Evolutionary conservation across 2,797 vertebrate genomes (phyloP).

Genomic region (Aeoliscus strigatus): DNA sequence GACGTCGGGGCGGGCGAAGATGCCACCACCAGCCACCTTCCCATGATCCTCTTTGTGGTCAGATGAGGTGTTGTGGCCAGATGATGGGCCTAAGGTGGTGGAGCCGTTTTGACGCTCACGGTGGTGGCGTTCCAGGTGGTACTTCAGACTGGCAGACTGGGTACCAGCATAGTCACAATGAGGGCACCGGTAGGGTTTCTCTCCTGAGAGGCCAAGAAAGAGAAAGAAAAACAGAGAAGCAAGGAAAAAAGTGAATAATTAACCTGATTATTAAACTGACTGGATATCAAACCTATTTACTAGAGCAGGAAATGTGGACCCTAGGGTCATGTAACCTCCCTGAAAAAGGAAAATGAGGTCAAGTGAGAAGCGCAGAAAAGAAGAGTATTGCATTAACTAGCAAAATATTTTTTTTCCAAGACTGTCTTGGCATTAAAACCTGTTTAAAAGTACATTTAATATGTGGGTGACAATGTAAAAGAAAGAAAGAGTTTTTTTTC

Average conservation of each 20-base stretch:
- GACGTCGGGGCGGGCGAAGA: slow-evolving; percentile 93
- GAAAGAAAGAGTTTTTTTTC: too few species aligned
- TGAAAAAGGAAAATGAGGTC: slow-evolving; percentile 70
- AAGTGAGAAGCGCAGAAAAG: slow-evolving; percentile 56
- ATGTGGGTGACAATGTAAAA: too few species aligned
- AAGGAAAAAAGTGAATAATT: slow-evolving; percentile 68
- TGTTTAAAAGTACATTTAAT: too few species aligned
- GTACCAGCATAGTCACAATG: slow-evolving; percentile 94
- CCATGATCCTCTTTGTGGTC: slow-evolving; percentile 89
- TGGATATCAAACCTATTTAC: slow-evolving; percentile 72
- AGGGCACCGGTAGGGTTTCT: slow-evolving; percentile 92
- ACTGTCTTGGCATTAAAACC: too few species aligned
- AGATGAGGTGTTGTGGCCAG: slow-evolving; percentile 80
- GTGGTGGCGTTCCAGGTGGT: slow-evolving; percentile 90
- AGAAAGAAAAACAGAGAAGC: slow-evolving; percentile 59
- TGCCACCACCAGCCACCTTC: slow-evolving; percentile 73
- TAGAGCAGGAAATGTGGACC: slow-evolving; percentile 68
- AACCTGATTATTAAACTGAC: slow-evolving; percentile 74
- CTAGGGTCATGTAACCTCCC: slow-evolving; percentile 74
- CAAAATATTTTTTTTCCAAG: too few species aligned
- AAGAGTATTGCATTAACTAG: slow-evolving; percentile 58
- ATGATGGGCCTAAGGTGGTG: slow-evolving; percentile 77
- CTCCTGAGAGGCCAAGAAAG: slow-evolving; percentile 76
- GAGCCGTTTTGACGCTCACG: slow-evolving; percentile 84
- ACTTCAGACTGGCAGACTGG: slow-evolving; percentile 90